Conservation (phyloP, 2,888 invertebrate species). For the Allacma fusca region DNA sequence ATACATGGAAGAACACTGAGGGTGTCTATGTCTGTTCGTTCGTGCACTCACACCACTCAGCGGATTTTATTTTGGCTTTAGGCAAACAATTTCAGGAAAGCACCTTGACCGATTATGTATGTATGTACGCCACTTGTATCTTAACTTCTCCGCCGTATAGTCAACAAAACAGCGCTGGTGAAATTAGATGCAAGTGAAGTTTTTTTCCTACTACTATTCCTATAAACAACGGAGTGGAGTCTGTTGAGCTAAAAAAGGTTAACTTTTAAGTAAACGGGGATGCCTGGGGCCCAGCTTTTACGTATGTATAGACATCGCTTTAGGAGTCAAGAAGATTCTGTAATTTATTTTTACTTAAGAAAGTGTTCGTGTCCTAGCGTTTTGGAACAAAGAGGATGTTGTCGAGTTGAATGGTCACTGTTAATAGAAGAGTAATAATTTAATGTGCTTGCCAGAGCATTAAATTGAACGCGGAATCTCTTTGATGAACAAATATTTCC, state of each 20-base stretch:
- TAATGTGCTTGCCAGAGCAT: slow-evolving; percentile 36
- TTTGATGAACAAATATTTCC: slow-evolving; percentile 35
- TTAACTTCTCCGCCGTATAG: too few species aligned
- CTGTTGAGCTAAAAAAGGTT: background rate
- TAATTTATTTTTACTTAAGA: background rate
- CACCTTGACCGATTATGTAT: slow-evolving; percentile 35
- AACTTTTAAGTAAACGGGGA: background rate
- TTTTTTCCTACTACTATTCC: too few species aligned
- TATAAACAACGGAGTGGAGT: too few species aligned
- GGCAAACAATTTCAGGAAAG: background rate
- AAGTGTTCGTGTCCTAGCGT: background rate
- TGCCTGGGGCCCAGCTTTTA: background rate
- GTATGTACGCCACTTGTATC: background rate
- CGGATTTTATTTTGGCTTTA: background rate
- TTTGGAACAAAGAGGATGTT: background rate
- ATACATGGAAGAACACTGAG: too few species aligned
- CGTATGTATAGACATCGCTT: background rate
- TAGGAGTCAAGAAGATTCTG: background rate
- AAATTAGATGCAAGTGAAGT: too few species aligned
- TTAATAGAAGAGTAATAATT: slow-evolving; percentile 37
- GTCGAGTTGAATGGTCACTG: slow-evolving; percentile 42
- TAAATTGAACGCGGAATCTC: slow-evolving; percentile 36
- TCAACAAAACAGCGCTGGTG: too few species aligned
- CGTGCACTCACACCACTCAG: too few species aligned
- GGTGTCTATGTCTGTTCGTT: too few species aligned